Percentiles rank a stretch among this genome's conserved stretches.
phyloP scores from a whole-genome alignment of 2,797 vertebrate genomes.

The Anabacerthia variegaticeps region DNA sequence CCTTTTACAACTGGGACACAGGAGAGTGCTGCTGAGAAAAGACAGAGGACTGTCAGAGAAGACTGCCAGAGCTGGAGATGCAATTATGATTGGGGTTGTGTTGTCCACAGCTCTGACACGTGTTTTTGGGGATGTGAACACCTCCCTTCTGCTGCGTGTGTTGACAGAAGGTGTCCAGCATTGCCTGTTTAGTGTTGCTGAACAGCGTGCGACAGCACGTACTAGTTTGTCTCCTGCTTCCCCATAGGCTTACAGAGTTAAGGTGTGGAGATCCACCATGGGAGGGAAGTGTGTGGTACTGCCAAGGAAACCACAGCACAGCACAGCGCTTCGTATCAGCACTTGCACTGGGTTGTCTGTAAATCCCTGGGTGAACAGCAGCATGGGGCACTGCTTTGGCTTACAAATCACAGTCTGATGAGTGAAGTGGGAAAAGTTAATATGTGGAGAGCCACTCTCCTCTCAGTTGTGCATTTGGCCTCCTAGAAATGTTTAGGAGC shows the following conservation, averaged over 20 bases:
- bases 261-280: not conserved
- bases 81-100: not conserved
- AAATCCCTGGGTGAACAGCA: not conserved
- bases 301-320: not conserved
- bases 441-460: not conserved
- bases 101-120: not conserved
- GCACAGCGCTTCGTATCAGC: rapidly evolving
- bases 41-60: not conserved
- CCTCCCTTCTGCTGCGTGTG: not conserved
- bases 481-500: not conserved
- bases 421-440: not conserved
- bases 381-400: not conserved
- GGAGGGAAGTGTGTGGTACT: rapidly evolving
- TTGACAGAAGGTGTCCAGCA: rapidly evolving
- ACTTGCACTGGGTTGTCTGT: not conserved
- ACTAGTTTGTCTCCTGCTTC: not conserved
- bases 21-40: not conserved
- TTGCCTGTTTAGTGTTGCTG: not conserved
- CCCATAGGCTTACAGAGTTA: not conserved
- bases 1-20: not conserved
- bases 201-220: rapidly evolving
- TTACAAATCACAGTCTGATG: not conserved
- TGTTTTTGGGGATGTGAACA: not conserved
- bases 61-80: not conserved
- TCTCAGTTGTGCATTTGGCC: not conserved